phyloP scores from a whole-genome alignment of 2,888 invertebrate genomes.

The Chalcis sispes region DNA sequence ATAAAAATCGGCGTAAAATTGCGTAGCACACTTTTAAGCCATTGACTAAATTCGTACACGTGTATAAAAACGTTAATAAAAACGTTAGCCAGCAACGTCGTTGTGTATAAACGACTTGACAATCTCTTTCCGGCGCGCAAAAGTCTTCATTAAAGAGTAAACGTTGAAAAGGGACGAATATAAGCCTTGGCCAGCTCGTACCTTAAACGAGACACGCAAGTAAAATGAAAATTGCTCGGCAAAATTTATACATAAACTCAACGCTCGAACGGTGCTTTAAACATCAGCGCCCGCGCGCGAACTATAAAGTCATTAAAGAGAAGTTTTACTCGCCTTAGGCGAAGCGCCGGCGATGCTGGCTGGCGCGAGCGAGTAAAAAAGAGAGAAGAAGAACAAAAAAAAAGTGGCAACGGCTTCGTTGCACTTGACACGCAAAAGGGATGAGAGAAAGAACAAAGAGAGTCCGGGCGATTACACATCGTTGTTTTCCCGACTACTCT shows the following conservation, averaged over 20 bases:
- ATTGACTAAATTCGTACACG: background rate
- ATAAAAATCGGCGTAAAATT: constrained; percentile 31
- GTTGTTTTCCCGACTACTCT: constrained; percentile 28
- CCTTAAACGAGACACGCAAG: background rate
- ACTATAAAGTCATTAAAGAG: constrained; percentile 41
- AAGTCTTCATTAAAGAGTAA: constrained; percentile 41
- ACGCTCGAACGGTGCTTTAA: background rate
- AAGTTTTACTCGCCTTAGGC: constrained; percentile 25
- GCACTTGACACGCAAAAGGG: constrained; percentile 43
- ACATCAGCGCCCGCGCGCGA: background rate
- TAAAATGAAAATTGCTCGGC: background rate
- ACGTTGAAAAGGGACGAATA: too few relatives aligned
- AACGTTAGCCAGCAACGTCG: background rate
- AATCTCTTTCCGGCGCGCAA: background rate
- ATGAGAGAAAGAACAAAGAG: constrained; percentile 7
- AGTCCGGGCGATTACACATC: constrained; percentile 6
- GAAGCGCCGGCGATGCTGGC: background rate
- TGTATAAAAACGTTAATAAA: background rate
- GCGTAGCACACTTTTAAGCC: constrained; percentile 1
- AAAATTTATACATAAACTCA: constrained; percentile 24
- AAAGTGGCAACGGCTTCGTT: constrained; percentile 14
- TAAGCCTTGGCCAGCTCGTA: too few relatives aligned
- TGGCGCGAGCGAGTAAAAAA: background rate
- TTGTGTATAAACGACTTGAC: too few relatives aligned
- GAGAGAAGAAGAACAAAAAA: background rate